Evolutionary conservation across 35 echinoderm and acorn worm species (phyloP).

Genomic region (Heliocidaris erythrogramma): DNA sequence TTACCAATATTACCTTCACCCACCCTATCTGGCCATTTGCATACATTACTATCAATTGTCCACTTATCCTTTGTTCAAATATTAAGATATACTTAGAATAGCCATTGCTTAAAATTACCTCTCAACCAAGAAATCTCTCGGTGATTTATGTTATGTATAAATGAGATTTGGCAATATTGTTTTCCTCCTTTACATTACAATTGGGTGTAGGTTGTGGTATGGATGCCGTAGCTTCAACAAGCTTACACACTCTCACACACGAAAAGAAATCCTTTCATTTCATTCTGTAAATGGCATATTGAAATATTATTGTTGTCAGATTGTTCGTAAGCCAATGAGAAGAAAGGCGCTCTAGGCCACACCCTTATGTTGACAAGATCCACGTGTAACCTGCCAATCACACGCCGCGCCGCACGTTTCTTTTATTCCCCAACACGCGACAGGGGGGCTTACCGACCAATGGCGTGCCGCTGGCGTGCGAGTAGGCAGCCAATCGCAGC

Average conservation of each 20-base stretch:
- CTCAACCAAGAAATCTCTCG: background rate
- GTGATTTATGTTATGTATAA: background rate
- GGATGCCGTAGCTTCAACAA: background rate
- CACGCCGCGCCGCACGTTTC: slow-evolving; percentile 39
- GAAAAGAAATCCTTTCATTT: background rate
- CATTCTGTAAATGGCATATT: background rate
- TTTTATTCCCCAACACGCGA: slow-evolving; percentile 31
- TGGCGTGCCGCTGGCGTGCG: slow-evolving; percentile 27
- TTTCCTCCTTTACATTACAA: background rate
- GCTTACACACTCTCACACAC: background rate
- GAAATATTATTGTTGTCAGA: slow-evolving; percentile 14
- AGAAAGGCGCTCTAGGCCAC: background rate
- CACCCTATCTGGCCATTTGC: background rate
- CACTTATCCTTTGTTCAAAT: background rate
- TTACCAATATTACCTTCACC: too few relatives aligned
- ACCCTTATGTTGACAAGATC: slow-evolving; percentile 18
- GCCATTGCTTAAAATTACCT: background rate
- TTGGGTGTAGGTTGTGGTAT: background rate
- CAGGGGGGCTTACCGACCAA: slow-evolving; percentile 33
- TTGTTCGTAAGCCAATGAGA: slow-evolving; percentile 40
- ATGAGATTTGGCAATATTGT: background rate
- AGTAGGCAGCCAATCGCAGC: slow-evolving; percentile 31
- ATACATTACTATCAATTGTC: background rate
- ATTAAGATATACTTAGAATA: background rate
- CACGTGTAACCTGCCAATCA: slow-evolving; percentile 49